A percentile compares a stretch with the other conserved stretches of the same genome.
These are phyloP conservation scores for Cheilosia vernalis DNA, from an alignment of 2,888 invertebrate genomes.

Conservation along the genomic window DNA sequence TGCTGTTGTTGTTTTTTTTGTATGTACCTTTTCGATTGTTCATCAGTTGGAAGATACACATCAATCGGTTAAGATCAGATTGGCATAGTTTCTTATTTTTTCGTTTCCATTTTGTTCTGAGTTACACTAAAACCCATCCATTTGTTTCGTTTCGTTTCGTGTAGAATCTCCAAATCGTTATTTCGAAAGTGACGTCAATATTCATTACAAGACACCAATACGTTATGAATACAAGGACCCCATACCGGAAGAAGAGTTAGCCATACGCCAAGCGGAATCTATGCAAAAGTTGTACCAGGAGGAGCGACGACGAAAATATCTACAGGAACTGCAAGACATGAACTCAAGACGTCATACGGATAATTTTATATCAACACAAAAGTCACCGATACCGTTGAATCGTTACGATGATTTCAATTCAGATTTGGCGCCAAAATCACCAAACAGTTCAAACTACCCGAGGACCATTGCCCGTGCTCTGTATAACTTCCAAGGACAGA, in stretches of 20 bases:
- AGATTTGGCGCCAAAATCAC: conserved; percentile 85
- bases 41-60: conserved; percentile 43
- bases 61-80: conserved; percentile 55
- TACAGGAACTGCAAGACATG: conserved; percentile 96
- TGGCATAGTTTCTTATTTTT: conserved; percentile 2
- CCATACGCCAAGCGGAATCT: conserved; percentile 93
- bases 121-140: not conserved
- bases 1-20: conserved; percentile 15
- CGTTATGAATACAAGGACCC: conserved; percentile 93
- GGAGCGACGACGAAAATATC: conserved; percentile 94
- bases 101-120: not conserved
- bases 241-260: conserved; percentile 94
- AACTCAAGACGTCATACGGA: conserved; percentile 96
- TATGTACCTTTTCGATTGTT: not conserved
- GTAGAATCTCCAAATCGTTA: conserved; percentile 94
- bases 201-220: conserved; percentile 95
- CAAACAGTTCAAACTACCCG: conserved; percentile 79
- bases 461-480: conserved; percentile 93
- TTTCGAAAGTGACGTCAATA: conserved; percentile 96
- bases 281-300: conserved; percentile 96
- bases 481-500: conserved; percentile 94
- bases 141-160: conserved; percentile 34
- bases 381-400: conserved; percentile 95
- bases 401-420: conserved; percentile 95
- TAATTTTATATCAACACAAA: conserved; percentile 96